phyloP scores from a whole-genome alignment of 2,888 invertebrate genomes.

The Nemurella pictetii region DNA sequence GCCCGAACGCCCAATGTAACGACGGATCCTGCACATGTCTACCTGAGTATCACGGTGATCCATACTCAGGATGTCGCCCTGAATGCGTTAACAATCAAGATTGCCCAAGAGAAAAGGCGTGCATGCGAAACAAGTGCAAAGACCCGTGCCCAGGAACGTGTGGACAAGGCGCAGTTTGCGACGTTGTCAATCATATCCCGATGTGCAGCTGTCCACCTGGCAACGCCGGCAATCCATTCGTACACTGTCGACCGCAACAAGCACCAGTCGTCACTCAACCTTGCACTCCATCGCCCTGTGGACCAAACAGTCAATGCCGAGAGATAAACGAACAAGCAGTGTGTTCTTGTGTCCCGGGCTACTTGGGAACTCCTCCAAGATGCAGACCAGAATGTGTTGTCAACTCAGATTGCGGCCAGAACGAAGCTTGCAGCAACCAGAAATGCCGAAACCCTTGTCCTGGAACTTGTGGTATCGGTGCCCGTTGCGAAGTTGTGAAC shows the following conservation, averaged over 20 bases:
- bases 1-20: conserved; percentile 64
- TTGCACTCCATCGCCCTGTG: conserved; percentile 57
- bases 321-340: conserved; percentile 58
- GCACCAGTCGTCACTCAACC: conserved; percentile 46
- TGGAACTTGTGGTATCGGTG: conserved; percentile 70
- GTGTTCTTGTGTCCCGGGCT: conserved; percentile 69
- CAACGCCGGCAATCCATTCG: conserved; percentile 67
- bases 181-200: conserved; percentile 74
- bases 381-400: conserved; percentile 74
- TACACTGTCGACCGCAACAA: conserved; percentile 59
- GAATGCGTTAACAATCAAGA: conserved; percentile 78
- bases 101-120: conserved; percentile 68
- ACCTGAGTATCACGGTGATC: conserved; percentile 60
- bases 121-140: conserved; percentile 70
- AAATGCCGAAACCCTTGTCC: conserved; percentile 62
- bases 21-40: conserved; percentile 56
- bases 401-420: conserved; percentile 69
- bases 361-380: conserved; percentile 67
- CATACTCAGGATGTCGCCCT: conserved; percentile 70
- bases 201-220: conserved; percentile 73
- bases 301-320: conserved; percentile 56
- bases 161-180: conserved; percentile 66
- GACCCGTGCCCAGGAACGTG: conserved; percentile 48
- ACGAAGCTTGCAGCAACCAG: conserved; percentile 67
- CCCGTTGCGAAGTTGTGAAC: conserved; percentile 74